phyloP scores from a whole-genome alignment of 2,888 invertebrate genomes.

The Macaria liturata region DNA sequence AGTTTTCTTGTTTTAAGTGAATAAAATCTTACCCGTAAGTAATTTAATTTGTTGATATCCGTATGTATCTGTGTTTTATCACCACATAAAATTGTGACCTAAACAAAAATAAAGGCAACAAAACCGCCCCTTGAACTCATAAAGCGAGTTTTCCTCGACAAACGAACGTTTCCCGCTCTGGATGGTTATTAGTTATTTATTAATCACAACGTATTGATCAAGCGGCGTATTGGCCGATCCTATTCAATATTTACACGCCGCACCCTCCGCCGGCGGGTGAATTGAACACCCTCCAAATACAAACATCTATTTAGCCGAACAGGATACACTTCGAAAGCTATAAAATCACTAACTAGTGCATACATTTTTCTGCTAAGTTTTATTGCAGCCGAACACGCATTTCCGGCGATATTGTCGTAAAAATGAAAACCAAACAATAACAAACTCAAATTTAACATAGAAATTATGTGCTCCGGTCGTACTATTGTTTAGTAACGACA shows the following conservation, averaged over 20 bases:
- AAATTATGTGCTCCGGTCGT: slow-evolving; percentile 26
- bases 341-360: slow-evolving; percentile 39
- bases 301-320: slow-evolving; percentile 16
- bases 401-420: slow-evolving; percentile 39
- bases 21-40: too few species aligned
- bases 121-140: too few species aligned
- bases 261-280: slow-evolving; percentile 23
- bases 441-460: slow-evolving; percentile 31
- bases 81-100: too few species aligned
- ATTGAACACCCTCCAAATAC: slow-evolving; percentile 21
- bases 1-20: too few species aligned
- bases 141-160: slow-evolving; percentile 18
- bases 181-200: slow-evolving; percentile 33
- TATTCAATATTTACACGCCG: slow-evolving; percentile 40
- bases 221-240: slow-evolving; percentile 26
- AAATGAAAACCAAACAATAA: slow-evolving; percentile 38
- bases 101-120: too few species aligned
- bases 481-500: slow-evolving; percentile 16
- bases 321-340: slow-evolving; percentile 24
- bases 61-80: too few species aligned
- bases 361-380: slow-evolving; percentile 41
- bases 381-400: slow-evolving; percentile 48
- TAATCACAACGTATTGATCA: slow-evolving; percentile 34
- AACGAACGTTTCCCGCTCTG: slow-evolving; percentile 29
- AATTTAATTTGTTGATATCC: too few species aligned